Conservation (phyloP, 37 sponge, comb jelly and placozoan genomes). For the Oscarella lobularis region DNA sequence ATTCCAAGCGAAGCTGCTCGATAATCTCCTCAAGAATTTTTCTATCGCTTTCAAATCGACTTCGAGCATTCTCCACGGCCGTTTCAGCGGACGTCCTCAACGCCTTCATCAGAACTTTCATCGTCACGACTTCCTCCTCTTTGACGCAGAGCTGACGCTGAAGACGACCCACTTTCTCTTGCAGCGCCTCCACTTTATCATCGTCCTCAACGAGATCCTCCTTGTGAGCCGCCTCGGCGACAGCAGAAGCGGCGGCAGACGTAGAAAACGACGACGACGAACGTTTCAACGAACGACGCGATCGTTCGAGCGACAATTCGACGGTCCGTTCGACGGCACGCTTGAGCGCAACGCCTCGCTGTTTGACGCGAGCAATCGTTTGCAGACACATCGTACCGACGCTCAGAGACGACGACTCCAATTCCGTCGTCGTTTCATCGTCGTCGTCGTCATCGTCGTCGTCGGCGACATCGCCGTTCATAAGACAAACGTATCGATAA, state of each 20-base stretch:
- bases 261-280: background rate
- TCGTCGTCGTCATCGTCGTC: background rate
- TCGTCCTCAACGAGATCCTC: no score
- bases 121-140: background rate
- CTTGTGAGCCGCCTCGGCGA: no score
- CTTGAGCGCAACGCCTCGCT: background rate
- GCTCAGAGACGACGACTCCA: no score
- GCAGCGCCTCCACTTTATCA: no score
- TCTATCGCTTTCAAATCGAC: background rate
- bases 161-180: background rate
- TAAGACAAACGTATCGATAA: background rate
- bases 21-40: background rate
- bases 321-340: background rate
- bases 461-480: background rate
- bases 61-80: background rate
- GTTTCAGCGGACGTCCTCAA: background rate
- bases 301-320: background rate
- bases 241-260: no score
- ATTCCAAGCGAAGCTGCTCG: background rate
- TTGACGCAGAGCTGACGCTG: background rate
- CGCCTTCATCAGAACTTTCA: background rate
- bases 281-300: background rate
- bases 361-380: background rate
- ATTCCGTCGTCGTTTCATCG: background rate
- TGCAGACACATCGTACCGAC: background rate